Percentiles rank a stretch among this genome's conserved stretches.
Conservation (phyloP, 2,113 vertebrate genomes). For the Triplophysa siluroides region DNA sequence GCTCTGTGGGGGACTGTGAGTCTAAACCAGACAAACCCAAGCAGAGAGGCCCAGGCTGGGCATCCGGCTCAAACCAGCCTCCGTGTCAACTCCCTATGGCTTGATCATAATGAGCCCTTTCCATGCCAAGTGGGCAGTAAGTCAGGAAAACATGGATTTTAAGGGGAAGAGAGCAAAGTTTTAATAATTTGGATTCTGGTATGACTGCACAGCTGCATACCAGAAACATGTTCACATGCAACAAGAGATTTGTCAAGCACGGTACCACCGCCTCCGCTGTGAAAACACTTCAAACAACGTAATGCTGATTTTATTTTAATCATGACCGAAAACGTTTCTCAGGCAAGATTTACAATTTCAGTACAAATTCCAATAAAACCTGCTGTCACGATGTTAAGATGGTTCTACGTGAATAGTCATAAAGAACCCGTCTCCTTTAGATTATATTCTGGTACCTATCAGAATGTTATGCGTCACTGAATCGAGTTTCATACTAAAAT, state of each 20-base stretch:
- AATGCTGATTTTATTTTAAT: no score
- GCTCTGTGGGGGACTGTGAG: constrained; percentile 58
- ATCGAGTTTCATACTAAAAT: no score
- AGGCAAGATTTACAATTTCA: no score
- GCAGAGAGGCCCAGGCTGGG: constrained; percentile 53
- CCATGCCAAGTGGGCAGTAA: background rate
- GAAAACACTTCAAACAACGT: background rate
- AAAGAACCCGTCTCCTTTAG: no score
- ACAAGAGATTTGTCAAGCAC: no score
- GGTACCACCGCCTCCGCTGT: no score
- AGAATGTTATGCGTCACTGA: no score
- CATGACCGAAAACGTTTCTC: no score
- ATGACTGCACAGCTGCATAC: background rate
- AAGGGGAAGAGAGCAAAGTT: background rate
- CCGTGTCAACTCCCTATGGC: background rate
- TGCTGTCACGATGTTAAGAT: no score
- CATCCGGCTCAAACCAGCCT: constrained; percentile 17
- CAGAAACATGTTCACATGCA: background rate
- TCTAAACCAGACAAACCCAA: constrained; percentile 60
- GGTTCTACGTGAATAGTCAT: no score
- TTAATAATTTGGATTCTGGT: constrained; percentile 10
- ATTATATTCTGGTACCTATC: no score
- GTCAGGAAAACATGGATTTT: background rate
- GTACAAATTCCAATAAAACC: no score
- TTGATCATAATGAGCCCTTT: background rate